A percentile compares a stretch with the other conserved stretches of the same genome.
phyloP scores from a whole-genome alignment of 2,888 invertebrate genomes.

The Tetrapedia diversipes region DNA sequence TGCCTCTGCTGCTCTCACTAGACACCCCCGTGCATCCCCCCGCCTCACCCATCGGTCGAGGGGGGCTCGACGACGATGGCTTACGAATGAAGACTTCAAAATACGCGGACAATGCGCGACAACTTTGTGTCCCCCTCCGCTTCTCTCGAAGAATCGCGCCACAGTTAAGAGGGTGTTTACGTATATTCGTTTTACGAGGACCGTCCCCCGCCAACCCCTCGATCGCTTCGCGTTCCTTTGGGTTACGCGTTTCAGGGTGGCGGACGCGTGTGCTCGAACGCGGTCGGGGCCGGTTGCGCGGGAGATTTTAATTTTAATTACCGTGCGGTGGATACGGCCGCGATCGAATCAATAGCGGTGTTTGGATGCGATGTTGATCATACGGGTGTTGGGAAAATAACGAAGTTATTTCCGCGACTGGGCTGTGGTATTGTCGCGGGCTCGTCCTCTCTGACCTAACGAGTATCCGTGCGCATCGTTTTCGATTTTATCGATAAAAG shows the following conservation, averaged over 20 bases:
- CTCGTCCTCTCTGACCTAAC: slow-evolving; percentile 16
- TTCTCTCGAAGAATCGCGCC: slow-evolving; percentile 26
- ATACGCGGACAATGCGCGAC: slow-evolving; percentile 31
- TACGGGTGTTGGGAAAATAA: slow-evolving; percentile 63
- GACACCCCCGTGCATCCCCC: neutral
- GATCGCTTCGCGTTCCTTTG: slow-evolving; percentile 1
- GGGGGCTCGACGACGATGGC: slow-evolving; percentile 47
- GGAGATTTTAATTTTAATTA: slow-evolving; percentile 57
- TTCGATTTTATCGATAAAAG: neutral
- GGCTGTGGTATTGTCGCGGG: slow-evolving; percentile 24
- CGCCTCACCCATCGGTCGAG: slow-evolving; percentile 5
- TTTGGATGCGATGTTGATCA: slow-evolving; percentile 56
- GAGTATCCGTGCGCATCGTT: neutral
- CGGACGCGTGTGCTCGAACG: neutral
- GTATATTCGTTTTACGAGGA: slow-evolving; percentile 30
- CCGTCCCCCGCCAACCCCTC: neutral
- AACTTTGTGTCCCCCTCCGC: neutral
- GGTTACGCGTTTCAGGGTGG: neutral
- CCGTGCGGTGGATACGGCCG: slow-evolving; percentile 43
- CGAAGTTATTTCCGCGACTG: slow-evolving; percentile 50
- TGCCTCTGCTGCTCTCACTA: slow-evolving; percentile 8
- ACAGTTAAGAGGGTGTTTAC: slow-evolving; percentile 37
- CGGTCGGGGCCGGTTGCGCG: neutral
- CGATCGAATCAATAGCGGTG: slow-evolving; percentile 58
- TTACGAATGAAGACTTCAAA: slow-evolving; percentile 45